Conservation (phyloP, 2,113 vertebrate genomes). For the Motacilla alba region DNA sequence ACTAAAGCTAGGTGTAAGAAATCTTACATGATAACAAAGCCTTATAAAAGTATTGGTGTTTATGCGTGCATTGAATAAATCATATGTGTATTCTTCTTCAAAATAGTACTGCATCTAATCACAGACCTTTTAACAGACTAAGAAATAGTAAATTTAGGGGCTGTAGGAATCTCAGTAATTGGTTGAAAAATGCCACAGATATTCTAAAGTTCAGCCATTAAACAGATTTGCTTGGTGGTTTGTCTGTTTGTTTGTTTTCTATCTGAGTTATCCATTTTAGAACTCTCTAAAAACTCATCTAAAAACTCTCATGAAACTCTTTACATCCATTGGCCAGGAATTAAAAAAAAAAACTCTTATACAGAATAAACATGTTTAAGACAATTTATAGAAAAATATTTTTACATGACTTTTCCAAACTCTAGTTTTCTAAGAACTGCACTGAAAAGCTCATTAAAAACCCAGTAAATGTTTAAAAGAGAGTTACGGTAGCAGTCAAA, state of each 20-base stretch:
- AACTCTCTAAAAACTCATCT: neutral
- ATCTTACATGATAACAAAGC: neutral
- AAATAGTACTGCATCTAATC: neutral
- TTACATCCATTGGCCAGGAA: neutral
- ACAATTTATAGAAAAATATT: neutral
- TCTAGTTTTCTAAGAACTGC: neutral
- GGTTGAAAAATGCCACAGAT: neutral
- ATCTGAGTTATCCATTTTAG: neutral
- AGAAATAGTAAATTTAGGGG: neutral
- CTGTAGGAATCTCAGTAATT: neutral
- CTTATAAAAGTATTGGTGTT: neutral
- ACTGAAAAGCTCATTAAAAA: neutral
- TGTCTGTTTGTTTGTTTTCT: neutral
- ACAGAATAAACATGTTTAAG: neutral
- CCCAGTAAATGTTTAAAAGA: neutral
- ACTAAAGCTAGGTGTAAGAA: neutral
- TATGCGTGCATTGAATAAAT: neutral
- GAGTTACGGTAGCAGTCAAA: fast-evolving
- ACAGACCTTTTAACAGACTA: neutral
- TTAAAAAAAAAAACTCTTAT: neutral
- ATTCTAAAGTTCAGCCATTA: neutral
- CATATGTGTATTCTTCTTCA: neutral
- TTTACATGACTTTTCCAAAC: neutral
- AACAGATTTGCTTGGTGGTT: fast-evolving
- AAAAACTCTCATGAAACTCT: neutral